Evolutionary conservation across 2,797 vertebrate genomes (phyloP), one percentile per base, ranked within the genome.

Genomic region (Anisognathus igniventris): DNA sequence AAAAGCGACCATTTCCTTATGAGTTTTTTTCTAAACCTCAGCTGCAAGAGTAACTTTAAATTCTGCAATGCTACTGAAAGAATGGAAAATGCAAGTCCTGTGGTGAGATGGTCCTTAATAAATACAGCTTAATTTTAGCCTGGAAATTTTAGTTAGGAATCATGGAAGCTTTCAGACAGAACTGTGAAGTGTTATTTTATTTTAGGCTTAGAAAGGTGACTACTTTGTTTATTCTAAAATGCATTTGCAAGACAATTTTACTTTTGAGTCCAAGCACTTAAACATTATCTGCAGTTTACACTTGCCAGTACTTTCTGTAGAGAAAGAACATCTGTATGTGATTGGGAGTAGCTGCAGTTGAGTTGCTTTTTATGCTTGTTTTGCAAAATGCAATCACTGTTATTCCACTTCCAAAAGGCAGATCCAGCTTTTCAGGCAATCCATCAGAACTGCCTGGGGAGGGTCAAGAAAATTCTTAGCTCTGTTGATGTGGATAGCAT

Each of bases 311-410:
- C 37, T 66, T 83, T 70, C 50, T 54, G 39, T 51, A 51, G 86
- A 84, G 56, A 62, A 91, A 54, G 72, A 93, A 80, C 85, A 96
- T 94, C 91, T 95, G 92, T 61, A 23, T 54, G 5, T 74, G 70
- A 79, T 68, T 89, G 90, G 53, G 71, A 45, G 40, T 53, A 42
- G 48, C 58, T 90, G 70, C 58, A 28, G 37, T 58, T 51, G 16
- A 54, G 64, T 37, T 72, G 39, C 27, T 44, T 92, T 91, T 77
- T 24, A 5, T 78, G 62, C 81, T 94, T 75, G 62, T 74, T 87
- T 93, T 91, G 84, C 72, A 88, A 47, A 94, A 85, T 3, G 57
- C 50, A 90, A 3, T 86, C 75, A 10, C 37, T 87, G n/a, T 27
- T 67, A 20, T 7, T 90, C 31, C 20, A 21, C 9, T 68, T 82